These are phyloP conservation scores for Halcyon smyrnensis DNA, from an alignment of 2,797 vertebrate genomes.

Conservation along the genomic window DNA sequence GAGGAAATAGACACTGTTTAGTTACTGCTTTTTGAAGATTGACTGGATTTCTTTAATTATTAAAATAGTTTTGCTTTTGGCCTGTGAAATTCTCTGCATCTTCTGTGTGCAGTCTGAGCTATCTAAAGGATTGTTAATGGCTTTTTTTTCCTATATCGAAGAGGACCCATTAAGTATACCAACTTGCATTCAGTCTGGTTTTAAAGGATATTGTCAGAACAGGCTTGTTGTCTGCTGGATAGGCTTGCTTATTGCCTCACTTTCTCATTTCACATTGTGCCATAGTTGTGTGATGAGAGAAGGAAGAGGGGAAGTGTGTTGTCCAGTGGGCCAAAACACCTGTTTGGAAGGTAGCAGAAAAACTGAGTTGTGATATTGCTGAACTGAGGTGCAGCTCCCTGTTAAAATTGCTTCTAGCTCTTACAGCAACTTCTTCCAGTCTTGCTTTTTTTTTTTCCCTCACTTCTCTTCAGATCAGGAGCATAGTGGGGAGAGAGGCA, in stretches of 20 bases:
- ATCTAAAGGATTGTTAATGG: neutral
- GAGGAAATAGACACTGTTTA: neutral
- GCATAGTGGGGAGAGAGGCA: neutral
- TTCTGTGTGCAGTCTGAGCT: neutral
- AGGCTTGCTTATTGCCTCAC: neutral
- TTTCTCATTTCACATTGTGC: neutral
- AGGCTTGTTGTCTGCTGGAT: neutral
- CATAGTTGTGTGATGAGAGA: accelerated
- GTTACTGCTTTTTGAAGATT: slow-evolving; percentile 7
- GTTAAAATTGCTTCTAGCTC: neutral
- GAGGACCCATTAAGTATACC: neutral
- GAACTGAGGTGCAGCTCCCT: neutral
- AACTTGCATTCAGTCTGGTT: neutral
- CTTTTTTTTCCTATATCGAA: neutral
- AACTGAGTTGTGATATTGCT: neutral
- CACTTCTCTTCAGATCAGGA: neutral
- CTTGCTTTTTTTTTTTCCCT: neutral
- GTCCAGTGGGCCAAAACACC: neutral
- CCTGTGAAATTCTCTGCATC: neutral
- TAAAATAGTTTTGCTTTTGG: slow-evolving; percentile 10
- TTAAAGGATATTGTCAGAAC: neutral
- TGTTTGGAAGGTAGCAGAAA: neutral
- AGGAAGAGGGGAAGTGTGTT: neutral
- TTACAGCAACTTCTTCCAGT: neutral
- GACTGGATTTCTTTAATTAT: neutral